Conservation (phyloP, 2,113 vertebrate genomes). For the Otocyon megalotis region DNA sequence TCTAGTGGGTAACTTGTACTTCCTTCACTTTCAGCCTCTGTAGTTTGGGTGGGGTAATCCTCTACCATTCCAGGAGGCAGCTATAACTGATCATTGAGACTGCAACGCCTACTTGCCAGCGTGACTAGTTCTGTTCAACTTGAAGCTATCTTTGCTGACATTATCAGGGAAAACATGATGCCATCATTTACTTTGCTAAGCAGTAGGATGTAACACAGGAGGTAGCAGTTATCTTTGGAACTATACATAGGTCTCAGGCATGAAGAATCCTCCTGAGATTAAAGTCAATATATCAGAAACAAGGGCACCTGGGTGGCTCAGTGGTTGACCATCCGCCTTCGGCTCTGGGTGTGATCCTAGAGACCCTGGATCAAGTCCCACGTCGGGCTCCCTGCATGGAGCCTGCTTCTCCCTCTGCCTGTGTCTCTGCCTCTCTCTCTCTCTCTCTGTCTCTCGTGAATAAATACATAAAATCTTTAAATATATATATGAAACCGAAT, state of each 20-base stretch:
- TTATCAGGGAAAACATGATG: not conserved
- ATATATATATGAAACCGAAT: too few relatives aligned
- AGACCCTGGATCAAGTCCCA: too few relatives aligned
- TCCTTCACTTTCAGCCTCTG: not conserved
- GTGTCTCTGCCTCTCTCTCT: too few relatives aligned
- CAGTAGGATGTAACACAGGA: not conserved
- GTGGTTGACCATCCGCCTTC: too few relatives aligned
- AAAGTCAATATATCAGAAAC: not conserved
- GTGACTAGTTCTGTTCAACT: not conserved
- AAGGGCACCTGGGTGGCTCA: not conserved
- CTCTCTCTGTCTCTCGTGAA: too few relatives aligned
- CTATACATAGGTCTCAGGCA: not conserved
- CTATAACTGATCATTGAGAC: not conserved
- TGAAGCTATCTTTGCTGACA: not conserved
- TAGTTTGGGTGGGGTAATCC: not conserved
- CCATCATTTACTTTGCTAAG: not conserved
- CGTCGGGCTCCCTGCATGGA: too few relatives aligned
- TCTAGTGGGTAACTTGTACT: not conserved
- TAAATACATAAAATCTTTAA: too few relatives aligned
- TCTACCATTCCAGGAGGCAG: accelerated
- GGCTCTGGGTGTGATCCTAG: too few relatives aligned
- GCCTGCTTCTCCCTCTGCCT: too few relatives aligned
- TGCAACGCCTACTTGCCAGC: not conserved
- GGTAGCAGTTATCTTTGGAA: not conserved
- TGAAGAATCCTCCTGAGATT: not conserved